Evolutionary conservation across 2,888 invertebrate species (phyloP).

Genomic region (Limnephilus lunatus): DNA sequence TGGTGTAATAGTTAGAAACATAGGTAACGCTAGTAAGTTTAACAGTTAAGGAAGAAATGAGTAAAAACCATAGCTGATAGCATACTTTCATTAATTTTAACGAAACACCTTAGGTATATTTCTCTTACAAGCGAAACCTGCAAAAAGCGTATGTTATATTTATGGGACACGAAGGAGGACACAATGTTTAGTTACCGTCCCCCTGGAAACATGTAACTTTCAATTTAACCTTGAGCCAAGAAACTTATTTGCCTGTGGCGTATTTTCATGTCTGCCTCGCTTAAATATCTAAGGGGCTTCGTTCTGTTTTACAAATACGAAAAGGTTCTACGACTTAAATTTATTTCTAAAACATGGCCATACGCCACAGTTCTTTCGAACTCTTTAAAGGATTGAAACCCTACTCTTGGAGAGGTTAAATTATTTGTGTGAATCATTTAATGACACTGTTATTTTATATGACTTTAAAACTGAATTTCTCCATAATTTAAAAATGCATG

Average conservation of each 20-base stretch:
- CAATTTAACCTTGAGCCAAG: background rate
- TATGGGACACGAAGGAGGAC: background rate
- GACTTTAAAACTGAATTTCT: background rate
- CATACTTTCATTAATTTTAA: background rate
- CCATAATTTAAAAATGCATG: background rate
- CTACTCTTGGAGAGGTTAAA: too few species aligned
- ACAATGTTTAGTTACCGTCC: background rate
- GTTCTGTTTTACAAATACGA: background rate
- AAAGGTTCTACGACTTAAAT: background rate
- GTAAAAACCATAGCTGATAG: background rate
- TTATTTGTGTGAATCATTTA: too few species aligned
- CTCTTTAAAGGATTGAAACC: too few species aligned
- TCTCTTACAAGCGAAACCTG: background rate
- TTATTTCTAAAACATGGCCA: background rate
- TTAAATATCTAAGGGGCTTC: too few species aligned
- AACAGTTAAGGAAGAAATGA: too few species aligned
- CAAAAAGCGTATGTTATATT: background rate
- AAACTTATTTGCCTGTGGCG: background rate
- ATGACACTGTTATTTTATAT: too few species aligned
- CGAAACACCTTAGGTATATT: background rate
- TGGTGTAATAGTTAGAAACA: too few species aligned
- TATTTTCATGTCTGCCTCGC: too few species aligned
- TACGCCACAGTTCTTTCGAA: background rate
- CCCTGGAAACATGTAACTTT: background rate
- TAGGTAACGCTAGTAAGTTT: too few species aligned